A percentile compares a stretch with the other conserved stretches of the same genome.
Conservation (phyloP, 1,140 invertebrate species). For the Heliconius congener region DNA sequence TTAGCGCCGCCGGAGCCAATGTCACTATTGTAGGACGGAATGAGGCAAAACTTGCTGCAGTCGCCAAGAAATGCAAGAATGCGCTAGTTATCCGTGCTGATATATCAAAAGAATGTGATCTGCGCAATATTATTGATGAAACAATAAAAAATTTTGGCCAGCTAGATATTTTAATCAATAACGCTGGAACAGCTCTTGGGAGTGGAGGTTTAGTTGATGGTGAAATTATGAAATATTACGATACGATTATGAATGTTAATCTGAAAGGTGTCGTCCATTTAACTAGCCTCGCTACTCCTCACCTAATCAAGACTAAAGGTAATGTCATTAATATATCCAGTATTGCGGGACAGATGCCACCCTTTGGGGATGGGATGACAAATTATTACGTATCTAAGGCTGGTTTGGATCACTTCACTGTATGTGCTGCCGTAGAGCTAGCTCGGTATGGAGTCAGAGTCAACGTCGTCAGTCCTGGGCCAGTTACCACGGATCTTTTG, state of each 20-base stretch:
- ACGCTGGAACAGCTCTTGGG: conserved; percentile 2
- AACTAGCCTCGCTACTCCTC: background rate
- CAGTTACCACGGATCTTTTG: background rate
- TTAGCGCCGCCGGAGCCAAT: background rate
- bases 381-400: conserved; percentile 3
- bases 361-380: background rate
- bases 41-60: background rate
- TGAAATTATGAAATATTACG: conserved; percentile 11
- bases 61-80: background rate
- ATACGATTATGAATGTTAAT: background rate
- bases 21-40: background rate
- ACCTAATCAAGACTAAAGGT: conserved; percentile 1
- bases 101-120: background rate
- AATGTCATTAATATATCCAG: conserved; percentile 15
- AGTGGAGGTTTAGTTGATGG: background rate
- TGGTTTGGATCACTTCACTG: conserved; percentile 2
- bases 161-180: conserved; percentile 2
- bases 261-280: background rate
- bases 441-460: background rate
- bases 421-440: background rate
- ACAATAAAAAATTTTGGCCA: conserved; percentile 11
- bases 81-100: background rate
- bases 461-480: conserved; percentile 2
- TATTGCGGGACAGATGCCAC: background rate
- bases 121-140: background rate